Evolutionary conservation across 2,888 invertebrate species (phyloP), one percentile per base, ranked within the genome.

Genomic region (Acanthosepion pharaonis): DNA sequence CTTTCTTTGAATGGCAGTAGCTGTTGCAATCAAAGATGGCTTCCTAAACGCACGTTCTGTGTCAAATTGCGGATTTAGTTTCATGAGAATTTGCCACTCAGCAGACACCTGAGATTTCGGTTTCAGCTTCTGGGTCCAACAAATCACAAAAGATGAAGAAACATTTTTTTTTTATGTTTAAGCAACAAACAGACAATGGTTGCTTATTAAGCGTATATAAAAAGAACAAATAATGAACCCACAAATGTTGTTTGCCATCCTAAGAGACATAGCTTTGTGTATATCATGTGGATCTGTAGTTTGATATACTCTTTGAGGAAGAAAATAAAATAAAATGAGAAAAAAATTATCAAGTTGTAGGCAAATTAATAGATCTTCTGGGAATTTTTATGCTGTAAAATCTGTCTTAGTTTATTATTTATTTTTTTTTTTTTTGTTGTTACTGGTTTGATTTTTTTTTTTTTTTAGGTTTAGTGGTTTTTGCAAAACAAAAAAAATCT

Each of bases 61-160:
- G 78, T 78, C 78, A 78, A 78, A 78, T 78, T 78, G n/a, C 78
- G 78, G 78, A 78, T 78, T 78, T 78, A n/a, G 78, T 78, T 78
- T n/a, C n/a, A n/a, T n/a, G 78, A 78, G 78, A 78, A 78, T 78
- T n/a, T 78, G 78, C 78, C 78, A 78, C 9, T 78, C n/a, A n/a
- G n/a, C n/a, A 78, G 78, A 78, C 78, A 78, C n/a, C n/a, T n/a
- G 78, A 9, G n/a, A 78, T n/a, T n/a, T 78, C n/a, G 15, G 78
- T n/a, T 78, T 78, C 78, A 15, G 78, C 15, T n/a, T 78, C n/a
- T 4, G 78, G n/a, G 18, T 78, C 78, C n/a, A 78, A 78, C n/a
- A 5, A 8, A 8, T n/a, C n/a, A n/a, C n/a, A n/a, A n/a, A 78
- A n/a, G n/a, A 78, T 2, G 15, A 28, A 28, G 15, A 78, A n/a